Evolutionary conservation across 2,888 invertebrate species (phyloP).

Genomic region (Pharmacophagus antenor): DNA sequence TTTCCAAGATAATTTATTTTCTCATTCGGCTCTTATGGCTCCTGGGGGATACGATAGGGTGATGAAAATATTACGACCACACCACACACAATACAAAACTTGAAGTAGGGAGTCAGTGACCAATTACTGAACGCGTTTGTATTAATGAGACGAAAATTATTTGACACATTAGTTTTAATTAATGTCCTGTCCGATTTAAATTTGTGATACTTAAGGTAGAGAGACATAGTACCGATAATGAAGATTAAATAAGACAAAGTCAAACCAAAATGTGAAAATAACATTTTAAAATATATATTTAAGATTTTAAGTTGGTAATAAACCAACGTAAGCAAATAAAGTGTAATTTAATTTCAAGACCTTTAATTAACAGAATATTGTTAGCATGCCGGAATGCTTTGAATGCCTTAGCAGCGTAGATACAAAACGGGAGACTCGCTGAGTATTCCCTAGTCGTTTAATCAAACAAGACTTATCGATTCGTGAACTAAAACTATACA

Average conservation of each 20-base stretch:
- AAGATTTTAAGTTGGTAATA: constrained; percentile 24
- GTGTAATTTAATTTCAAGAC: constrained; percentile 43
- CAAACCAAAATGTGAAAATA: not conserved
- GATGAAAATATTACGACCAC: constrained; percentile 12
- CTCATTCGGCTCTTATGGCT: constrained; percentile 11
- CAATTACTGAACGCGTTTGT: not conserved
- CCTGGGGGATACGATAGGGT: constrained; percentile 7
- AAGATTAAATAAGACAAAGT: not conserved
- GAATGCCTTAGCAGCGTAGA: constrained; percentile 35
- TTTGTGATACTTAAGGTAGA: not conserved
- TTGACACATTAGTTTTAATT: not conserved
- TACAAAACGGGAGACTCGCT: constrained; percentile 42
- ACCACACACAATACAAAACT: not conserved
- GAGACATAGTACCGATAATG: not conserved
- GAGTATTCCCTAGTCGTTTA: constrained; percentile 51
- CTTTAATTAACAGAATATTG: constrained; percentile 50
- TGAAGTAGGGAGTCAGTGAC: not conserved
- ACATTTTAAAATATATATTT: not conserved
- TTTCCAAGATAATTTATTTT: constrained; percentile 12
- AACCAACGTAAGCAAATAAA: constrained; percentile 16
- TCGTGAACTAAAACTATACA: constrained; percentile 55
- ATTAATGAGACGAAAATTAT: not conserved
- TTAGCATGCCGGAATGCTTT: constrained; percentile 36
- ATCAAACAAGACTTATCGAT: constrained; percentile 65
- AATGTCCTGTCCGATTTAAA: not conserved